Conservation (phyloP, 1,140 invertebrate genomes). For the Ceratosolen solmsi region DNA sequence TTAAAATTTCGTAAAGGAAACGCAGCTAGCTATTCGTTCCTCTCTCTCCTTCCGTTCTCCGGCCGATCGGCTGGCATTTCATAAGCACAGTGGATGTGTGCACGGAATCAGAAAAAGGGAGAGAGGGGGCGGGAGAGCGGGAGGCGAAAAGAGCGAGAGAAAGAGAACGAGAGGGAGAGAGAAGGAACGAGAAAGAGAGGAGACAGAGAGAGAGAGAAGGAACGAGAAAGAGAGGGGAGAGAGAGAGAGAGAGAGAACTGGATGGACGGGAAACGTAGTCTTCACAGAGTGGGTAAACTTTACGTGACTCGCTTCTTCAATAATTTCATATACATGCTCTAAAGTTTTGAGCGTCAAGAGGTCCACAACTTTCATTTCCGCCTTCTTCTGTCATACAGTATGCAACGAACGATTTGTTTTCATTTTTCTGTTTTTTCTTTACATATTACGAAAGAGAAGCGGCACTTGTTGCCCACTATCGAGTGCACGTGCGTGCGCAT, state of each 20-base stretch:
- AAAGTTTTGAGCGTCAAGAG: background rate
- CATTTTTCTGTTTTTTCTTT: background rate
- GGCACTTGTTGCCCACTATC: background rate
- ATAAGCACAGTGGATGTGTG: background rate
- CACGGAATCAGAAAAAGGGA: background rate
- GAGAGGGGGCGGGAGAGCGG: background rate
- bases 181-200: background rate
- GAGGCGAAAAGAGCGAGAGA: too few relatives aligned
- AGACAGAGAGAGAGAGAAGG: background rate
- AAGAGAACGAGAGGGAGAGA: background rate
- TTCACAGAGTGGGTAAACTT: constrained; percentile 25
- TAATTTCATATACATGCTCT: background rate
- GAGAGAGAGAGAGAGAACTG: constrained; percentile 19
- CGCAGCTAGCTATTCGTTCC: background rate
- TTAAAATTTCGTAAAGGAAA: background rate
- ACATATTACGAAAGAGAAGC: background rate
- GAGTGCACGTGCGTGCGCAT: background rate
- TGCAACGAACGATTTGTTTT: background rate
- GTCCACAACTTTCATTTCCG: background rate
- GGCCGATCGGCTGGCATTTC: background rate
- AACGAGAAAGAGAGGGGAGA: background rate
- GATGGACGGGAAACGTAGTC: constrained; percentile 2
- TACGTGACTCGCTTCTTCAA: constrained; percentile 29
- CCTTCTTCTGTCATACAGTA: too few relatives aligned
- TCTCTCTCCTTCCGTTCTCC: background rate